Evolutionary conservation across 2,797 vertebrate genomes (phyloP).

Genomic region (Intellagama lesueurii): DNA sequence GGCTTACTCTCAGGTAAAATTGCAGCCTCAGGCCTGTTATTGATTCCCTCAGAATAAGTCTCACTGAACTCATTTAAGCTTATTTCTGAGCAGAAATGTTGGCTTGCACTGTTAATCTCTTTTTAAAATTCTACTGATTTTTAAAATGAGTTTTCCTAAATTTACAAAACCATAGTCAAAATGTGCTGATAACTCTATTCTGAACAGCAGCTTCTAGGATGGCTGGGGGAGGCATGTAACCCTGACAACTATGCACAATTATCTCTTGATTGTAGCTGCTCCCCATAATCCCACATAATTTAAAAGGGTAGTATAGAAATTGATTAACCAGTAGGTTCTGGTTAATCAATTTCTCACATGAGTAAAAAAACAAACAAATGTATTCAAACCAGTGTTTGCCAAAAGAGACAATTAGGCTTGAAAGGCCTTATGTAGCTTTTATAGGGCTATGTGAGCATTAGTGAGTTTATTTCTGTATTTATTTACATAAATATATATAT

Average conservation of each 20-base stretch:
- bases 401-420: no score
- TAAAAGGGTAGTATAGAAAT: neutral
- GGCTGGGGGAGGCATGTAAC: neutral
- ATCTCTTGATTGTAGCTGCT: neutral
- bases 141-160: neutral
- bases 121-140: neutral
- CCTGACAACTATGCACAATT: neutral
- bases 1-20: neutral
- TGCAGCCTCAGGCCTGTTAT: neutral
- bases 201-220: neutral
- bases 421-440: neutral
- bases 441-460: no score
- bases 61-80: neutral
- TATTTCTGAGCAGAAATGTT: no score
- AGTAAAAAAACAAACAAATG: neutral
- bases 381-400: neutral
- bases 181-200: neutral
- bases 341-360: neutral
- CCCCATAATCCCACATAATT: neutral
- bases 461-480: neutral
- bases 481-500: neutral
- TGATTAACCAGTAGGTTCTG: neutral
- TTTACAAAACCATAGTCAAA: neutral
- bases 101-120: neutral
- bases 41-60: neutral